phyloP scores from a whole-genome alignment of 2,888 invertebrate species.

The Amaurobius ferox region DNA sequence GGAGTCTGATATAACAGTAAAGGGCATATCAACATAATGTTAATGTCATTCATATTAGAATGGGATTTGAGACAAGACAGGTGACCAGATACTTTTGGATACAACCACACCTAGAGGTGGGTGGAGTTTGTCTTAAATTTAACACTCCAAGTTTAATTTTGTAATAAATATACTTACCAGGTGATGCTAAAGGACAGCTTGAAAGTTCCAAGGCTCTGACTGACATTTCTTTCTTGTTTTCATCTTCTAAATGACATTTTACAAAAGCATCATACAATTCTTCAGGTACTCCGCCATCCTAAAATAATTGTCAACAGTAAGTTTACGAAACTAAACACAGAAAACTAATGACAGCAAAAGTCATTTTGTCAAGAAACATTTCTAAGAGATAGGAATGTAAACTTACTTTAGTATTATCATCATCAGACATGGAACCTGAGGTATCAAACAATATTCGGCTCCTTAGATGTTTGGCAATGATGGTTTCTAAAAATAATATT shows the following conservation, averaged over 20 bases:
- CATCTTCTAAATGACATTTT: constrained; percentile 65
- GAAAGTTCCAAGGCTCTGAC: neutral
- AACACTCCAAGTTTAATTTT: no score
- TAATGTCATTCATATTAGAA: no score
- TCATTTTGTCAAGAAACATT: no score
- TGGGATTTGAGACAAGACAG: no score
- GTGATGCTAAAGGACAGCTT: neutral
- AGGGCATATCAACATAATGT: no score
- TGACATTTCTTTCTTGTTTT: constrained; percentile 21
- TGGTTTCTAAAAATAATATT: constrained; percentile 50
- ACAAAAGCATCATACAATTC: constrained; percentile 67
- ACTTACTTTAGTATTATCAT: constrained; percentile 42
- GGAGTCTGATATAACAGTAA: no score
- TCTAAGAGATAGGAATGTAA: neutral
- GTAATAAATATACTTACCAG: neutral
- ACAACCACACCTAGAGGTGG: no score
- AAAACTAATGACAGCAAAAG: no score
- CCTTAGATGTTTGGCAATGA: constrained; percentile 61
- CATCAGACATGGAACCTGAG: constrained; percentile 59
- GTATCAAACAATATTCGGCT: constrained; percentile 66
- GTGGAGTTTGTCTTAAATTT: no score
- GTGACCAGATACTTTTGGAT: no score
- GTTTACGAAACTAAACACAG: no score
- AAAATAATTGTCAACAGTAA: neutral
- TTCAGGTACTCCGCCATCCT: constrained; percentile 67